Evolutionary conservation across 2,888 invertebrate genomes (phyloP).

Genomic region (Gisinianus flammeolus): DNA sequence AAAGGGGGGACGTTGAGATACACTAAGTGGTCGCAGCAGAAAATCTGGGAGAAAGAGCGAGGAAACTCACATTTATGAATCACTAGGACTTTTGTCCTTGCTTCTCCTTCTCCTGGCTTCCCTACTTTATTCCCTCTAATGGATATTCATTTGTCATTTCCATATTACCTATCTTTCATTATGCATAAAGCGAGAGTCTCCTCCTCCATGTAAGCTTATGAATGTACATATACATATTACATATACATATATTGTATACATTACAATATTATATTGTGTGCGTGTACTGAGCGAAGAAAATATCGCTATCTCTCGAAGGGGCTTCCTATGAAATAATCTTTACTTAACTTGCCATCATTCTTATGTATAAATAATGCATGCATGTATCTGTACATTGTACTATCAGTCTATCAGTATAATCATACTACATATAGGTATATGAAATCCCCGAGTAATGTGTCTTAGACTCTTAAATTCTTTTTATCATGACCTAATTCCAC

Average conservation of each 20-base stretch:
- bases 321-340: no score
- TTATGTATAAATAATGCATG: background rate
- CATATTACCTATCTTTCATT: slow-evolving; percentile 24
- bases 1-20: slow-evolving; percentile 9
- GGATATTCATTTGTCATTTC: slow-evolving; percentile 39
- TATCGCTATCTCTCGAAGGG: no score
- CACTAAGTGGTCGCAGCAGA: background rate
- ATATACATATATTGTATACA: no score
- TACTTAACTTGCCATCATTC: background rate
- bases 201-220: background rate
- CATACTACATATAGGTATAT: no score
- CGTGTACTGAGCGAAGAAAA: no score
- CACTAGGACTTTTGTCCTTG: slow-evolving; percentile 24
- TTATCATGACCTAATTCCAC: no score
- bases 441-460: no score
- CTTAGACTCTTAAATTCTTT: no score
- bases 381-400: no score
- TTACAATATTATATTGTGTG: no score
- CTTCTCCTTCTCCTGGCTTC: slow-evolving; percentile 11
- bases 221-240: background rate
- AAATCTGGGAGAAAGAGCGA: background rate
- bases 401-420: no score
- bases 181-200: background rate
- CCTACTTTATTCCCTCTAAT: slow-evolving; percentile 28
- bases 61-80: slow-evolving; percentile 31